Base-by-base conservation (phyloP, 2,888 invertebrate species). In the Agriopis leucophaearia region DNA sequence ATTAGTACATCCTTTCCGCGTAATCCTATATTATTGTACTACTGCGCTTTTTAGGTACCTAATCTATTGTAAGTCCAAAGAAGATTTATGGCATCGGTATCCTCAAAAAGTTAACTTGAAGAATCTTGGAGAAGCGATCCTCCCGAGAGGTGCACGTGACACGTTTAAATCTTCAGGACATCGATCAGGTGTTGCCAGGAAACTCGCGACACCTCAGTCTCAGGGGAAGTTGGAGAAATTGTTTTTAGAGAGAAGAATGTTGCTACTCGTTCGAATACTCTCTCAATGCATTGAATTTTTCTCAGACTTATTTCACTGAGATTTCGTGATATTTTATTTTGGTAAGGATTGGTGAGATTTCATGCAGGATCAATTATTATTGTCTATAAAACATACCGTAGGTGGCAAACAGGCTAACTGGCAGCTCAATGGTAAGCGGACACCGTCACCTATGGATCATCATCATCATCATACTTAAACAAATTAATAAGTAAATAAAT, bases 141-240 rank as follows among this genome's bases (percentile, higher is more conserved):
- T 78, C 78, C 74, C 66, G 57, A 66, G 73, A 78, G 70, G 71
- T 57, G 74, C 79, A 82, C 86, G 88, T 87, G 87, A 82, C 83
- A 79, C 76, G 76, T 84, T 85, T 87, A 85, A 85, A 84, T 84
- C 82, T 80, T 84, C 75, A 76, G 81, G 81, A 71, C 75, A 76
- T 81, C 79, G 81, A 82, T 84, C 83, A 80, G 79, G 76, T 79
- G 78, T 74, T 76, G 70, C 66, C 71, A 72, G 69, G 59, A 51
- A 51, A 51, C 42, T 50, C 10, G 35, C 57, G 16, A 10, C 44
- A 18, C 45, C 36, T n/a, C 38, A 51, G 62, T 64, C 61, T 38
- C 36, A n/a, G 58, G 60, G 55, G 51, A 51, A 56, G 27, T 40
- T 15, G 18, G 35, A 47, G 7, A 42, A 62, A 62, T 66, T 62